Base-by-base conservation (phyloP, 1,140 invertebrate species). In the Phymorhynchus buccinoides region DNA sequence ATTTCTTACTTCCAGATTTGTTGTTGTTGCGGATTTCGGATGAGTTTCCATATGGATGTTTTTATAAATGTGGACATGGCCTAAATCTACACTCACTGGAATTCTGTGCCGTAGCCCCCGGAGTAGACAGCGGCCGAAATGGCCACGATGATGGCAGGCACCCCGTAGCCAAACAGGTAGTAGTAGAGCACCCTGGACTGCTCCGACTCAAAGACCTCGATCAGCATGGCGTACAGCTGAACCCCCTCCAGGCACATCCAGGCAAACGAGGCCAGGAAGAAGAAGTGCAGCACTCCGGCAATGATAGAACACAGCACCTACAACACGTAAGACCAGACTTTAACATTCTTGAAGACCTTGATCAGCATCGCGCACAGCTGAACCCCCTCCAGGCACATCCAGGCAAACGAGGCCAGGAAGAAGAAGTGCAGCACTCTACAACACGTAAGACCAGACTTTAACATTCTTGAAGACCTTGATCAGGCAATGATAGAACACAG, bases 231-330 rank as follows among this genome's bases (percentile, higher is more conserved):
- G 95, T 99, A 98, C 18, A 99, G 94, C 94, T 99, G 97, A 92
- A 98, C 97, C 86, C 97, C 97, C 96, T 95, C 90, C 87, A 98
- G 95, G 93, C 98, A 98, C 96, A 99, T 99, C 98, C 98, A 99
- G 84, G 96, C 96, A 93, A 99, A 99, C 56, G 98, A 96, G 85
- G 97, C 96, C 81, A 99, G 94, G 94, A 99, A 98, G 94, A 99
- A 97, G 94, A 97, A 99, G 93, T 99, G 98, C 37, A 99, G 94
- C 42, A 98, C 94, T 39, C 96, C 96, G 85, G 98, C 98, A 85
- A 99, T 96, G 42, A 98, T 94, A 37, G 97, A 96, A 93, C 98
- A 99, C 77, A 97, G 94, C 84, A 97, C 83, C 89, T 93, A n/a
- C n/a, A n/a, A n/a, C n/a, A n/a, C n/a, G n/a, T n/a, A n/a, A n/a